Conservation (phyloP, 2,888 invertebrate genomes). For the Phorcus lineatus region DNA sequence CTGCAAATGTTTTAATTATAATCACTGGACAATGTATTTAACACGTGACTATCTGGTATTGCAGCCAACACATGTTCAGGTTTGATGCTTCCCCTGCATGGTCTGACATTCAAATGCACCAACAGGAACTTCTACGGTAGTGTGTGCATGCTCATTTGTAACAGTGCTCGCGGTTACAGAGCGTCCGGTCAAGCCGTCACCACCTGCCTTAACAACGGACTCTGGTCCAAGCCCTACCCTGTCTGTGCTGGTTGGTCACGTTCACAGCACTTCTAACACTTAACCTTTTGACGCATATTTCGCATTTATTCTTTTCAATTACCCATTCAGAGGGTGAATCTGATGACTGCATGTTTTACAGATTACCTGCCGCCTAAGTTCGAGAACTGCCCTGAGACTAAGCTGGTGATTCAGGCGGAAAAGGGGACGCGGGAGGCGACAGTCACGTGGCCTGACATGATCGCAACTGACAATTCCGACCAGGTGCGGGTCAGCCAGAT, state of each 20-base stretch:
- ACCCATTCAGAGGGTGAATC: too few species aligned
- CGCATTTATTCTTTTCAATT: too few species aligned
- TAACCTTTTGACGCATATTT: too few species aligned
- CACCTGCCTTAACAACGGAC: neutral
- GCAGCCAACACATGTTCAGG: neutral
- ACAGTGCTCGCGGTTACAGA: neutral
- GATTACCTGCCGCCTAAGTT: neutral
- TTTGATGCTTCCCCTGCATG: neutral
- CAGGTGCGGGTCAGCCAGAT: neutral
- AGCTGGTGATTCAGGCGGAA: neutral
- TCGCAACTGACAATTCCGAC: neutral
- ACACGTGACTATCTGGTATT: neutral
- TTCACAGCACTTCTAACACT: too few species aligned
- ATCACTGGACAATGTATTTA: neutral
- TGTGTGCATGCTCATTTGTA: neutral
- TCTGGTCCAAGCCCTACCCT: neutral
- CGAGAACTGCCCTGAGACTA: constrained; percentile 12
- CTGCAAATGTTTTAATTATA: too few species aligned
- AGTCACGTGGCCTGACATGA: constrained; percentile 15
- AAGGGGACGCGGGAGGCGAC: neutral
- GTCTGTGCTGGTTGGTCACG: neutral
- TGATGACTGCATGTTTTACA: neutral
- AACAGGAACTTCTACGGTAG: neutral
- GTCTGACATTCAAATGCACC: neutral
- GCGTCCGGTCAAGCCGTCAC: neutral